Conservation (phyloP, 2,113 vertebrate genomes). For the Carassius gibelio region DNA sequence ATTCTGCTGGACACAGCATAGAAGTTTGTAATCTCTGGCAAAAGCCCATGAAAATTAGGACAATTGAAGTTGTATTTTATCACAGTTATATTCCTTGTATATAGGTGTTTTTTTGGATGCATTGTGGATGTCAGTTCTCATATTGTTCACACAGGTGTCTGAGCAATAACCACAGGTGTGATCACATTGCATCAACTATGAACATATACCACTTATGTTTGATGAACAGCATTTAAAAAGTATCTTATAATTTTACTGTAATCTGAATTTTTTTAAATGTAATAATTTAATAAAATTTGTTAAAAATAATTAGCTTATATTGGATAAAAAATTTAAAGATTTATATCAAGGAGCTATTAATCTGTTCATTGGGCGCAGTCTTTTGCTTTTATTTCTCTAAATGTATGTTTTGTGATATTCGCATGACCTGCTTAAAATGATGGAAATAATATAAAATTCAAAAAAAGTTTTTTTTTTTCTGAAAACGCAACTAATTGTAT, state of each 20-base stretch:
- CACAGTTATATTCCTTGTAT: background rate
- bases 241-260: background rate
- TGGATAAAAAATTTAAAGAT: background rate
- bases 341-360: background rate
- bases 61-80: background rate
- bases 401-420: background rate
- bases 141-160: background rate
- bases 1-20: slow-evolving; percentile 11
- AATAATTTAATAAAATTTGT: no score
- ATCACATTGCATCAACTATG: background rate
- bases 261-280: background rate
- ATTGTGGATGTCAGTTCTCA: background rate
- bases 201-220: background rate
- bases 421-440: background rate
- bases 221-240: background rate
- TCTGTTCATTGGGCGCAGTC: background rate
- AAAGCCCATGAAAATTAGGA: background rate
- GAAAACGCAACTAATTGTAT: background rate
- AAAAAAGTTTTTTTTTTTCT: background rate
- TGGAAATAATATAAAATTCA: background rate
- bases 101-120: background rate
- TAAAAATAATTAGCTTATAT: background rate
- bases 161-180: background rate
- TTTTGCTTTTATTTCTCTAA: background rate
- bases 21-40: background rate